phyloP scores from a whole-genome alignment of 1,140 invertebrate genomes.

The Drosophila takahashii region DNA sequence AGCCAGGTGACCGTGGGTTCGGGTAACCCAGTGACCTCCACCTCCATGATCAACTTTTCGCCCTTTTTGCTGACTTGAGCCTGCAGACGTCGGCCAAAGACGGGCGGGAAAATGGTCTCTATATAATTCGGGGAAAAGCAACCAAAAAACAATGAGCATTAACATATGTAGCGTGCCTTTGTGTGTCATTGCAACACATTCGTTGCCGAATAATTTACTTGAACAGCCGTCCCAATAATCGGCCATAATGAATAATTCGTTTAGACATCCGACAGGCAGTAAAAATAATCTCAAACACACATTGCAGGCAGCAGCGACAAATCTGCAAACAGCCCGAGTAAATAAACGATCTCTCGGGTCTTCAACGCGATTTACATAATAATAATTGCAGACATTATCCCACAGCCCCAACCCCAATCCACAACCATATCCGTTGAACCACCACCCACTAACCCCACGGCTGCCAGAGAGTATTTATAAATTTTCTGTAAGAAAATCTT shows the following conservation, averaged over 20 bases:
- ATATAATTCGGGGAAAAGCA: slow-evolving; percentile 32
- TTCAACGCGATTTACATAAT: slow-evolving; percentile 74
- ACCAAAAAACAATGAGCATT: slow-evolving; percentile 16
- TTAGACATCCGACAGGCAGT: slow-evolving; percentile 58
- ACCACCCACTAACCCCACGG: slow-evolving; percentile 10
- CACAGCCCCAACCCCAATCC: slow-evolving; percentile 11
- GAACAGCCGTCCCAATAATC: slow-evolving; percentile 64
- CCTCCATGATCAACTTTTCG: slow-evolving; percentile 90
- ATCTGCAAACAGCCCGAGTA: slow-evolving; percentile 51
- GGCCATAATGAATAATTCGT: slow-evolving; percentile 74
- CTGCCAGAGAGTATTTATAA: slow-evolving; percentile 59
- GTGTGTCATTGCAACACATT: slow-evolving; percentile 71
- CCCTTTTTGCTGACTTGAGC: slow-evolving; percentile 90
- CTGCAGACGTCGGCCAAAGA: slow-evolving; percentile 91
- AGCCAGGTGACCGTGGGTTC: slow-evolving; percentile 91
- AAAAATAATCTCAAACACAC: slow-evolving; percentile 63
- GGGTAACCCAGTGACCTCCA: slow-evolving; percentile 91
- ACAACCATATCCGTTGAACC: slow-evolving; percentile 4
- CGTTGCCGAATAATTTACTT: slow-evolving; percentile 66
- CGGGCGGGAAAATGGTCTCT: slow-evolving; percentile 92
- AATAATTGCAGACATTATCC: slow-evolving; percentile 69
- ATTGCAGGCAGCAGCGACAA: slow-evolving; percentile 47
- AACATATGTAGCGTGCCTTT: slow-evolving; percentile 49
- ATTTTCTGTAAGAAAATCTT: slow-evolving; percentile 56
- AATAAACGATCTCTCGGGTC: slow-evolving; percentile 64